A percentile compares a stretch with the other conserved stretches of the same genome.
These are phyloP conservation scores for Elymnias hypermnestra DNA, from an alignment of 1,140 invertebrate species.

Conservation along the genomic window DNA sequence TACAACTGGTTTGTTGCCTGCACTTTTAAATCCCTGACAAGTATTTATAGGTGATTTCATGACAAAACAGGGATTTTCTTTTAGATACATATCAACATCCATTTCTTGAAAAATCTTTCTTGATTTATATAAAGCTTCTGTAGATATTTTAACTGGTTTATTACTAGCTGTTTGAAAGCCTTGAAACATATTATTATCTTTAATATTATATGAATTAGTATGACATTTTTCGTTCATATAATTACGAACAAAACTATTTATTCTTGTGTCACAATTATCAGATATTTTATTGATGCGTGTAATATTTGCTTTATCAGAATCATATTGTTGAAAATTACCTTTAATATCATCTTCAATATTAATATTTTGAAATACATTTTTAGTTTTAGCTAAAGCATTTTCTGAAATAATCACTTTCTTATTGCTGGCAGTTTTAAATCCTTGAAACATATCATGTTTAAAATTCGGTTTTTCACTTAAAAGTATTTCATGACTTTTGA, in stretches of 20 bases:
- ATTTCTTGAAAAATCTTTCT: slow-evolving; percentile 39
- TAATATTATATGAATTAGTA: too few relatives aligned
- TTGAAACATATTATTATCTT: slow-evolving; percentile 11
- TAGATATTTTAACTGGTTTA: slow-evolving; percentile 37
- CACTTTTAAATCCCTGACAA: slow-evolving; percentile 36
- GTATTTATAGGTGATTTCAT: too few relatives aligned
- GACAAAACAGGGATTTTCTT: too few relatives aligned
- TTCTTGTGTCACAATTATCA: too few relatives aligned
- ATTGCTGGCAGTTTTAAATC: slow-evolving; percentile 39
- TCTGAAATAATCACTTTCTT: slow-evolving; percentile 42
- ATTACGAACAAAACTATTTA: too few relatives aligned
- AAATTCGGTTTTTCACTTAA: too few relatives aligned
- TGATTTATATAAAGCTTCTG: slow-evolving; percentile 38
- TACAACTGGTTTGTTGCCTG: slow-evolving; percentile 36
- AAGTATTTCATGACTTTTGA: too few relatives aligned
- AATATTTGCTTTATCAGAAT: too few relatives aligned
- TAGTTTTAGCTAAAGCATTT: slow-evolving; percentile 31
- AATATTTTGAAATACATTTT: slow-evolving; percentile 31
- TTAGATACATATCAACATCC: too few relatives aligned
- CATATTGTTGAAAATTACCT: too few relatives aligned
- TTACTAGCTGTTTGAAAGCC: slow-evolving; percentile 39
- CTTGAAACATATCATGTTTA: slow-evolving; percentile 18
- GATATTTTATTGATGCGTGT: too few relatives aligned
- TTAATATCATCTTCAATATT: slow-evolving; percentile 11
- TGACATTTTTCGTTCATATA: too few relatives aligned